These are phyloP conservation scores for Eupithecia insigniata DNA, from an alignment of 2,888 invertebrate species.

Conservation along the genomic window DNA sequence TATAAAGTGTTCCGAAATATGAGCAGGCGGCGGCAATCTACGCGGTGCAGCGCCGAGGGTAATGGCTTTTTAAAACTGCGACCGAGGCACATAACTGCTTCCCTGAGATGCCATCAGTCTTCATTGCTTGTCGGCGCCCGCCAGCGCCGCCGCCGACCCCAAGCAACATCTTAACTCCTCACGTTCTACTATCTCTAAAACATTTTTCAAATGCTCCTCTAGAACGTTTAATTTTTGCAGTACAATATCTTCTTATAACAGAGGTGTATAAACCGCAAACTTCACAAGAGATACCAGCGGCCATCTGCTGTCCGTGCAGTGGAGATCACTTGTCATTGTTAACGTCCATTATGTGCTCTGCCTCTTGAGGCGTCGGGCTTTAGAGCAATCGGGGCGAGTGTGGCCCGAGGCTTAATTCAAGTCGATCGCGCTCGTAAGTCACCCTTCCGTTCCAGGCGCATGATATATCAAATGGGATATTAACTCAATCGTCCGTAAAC, in stretches of 20 bases:
- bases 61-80: slow-evolving; percentile 85
- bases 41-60: slow-evolving; percentile 80
- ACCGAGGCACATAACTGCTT: slow-evolving; percentile 84
- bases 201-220: slow-evolving; percentile 65
- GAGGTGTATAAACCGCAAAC: slow-evolving; percentile 24
- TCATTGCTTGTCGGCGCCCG: slow-evolving; percentile 84
- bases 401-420: slow-evolving; percentile 54
- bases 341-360: slow-evolving; percentile 28
- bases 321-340: slow-evolving; percentile 40
- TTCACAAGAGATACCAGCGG: slow-evolving; percentile 20
- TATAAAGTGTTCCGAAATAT: slow-evolving; percentile 84
- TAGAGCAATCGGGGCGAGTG: slow-evolving; percentile 49
- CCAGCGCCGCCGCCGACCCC: slow-evolving; percentile 59
- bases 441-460: slow-evolving; percentile 68
- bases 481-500: slow-evolving; percentile 78
- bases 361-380: slow-evolving; percentile 38
- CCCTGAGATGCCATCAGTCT: slow-evolving; percentile 83
- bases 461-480: slow-evolving; percentile 77
- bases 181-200: slow-evolving; percentile 66
- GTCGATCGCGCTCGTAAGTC: slow-evolving; percentile 57
- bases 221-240: slow-evolving; percentile 60
- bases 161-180: slow-evolving; percentile 76
- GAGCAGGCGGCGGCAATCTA: slow-evolving; percentile 74
- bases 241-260: slow-evolving; percentile 25
- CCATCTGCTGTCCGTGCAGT: slow-evolving; percentile 8